Conservation (phyloP, 2,797 vertebrate genomes). For the Crotalus adamanteus region DNA sequence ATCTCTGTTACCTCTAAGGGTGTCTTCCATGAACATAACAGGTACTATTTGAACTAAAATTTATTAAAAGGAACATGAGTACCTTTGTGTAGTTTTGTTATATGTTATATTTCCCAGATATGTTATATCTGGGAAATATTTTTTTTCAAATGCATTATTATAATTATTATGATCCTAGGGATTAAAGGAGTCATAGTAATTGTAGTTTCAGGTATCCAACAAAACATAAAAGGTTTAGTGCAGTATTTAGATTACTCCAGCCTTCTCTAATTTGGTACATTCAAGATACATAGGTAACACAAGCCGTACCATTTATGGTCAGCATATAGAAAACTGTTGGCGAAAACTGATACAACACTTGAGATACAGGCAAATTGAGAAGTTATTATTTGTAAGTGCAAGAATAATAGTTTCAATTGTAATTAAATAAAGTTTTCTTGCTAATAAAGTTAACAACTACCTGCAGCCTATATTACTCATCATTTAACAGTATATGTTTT, state of each 20-base stretch:
- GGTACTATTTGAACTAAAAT: constrained; percentile 57
- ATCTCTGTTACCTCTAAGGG: background rate
- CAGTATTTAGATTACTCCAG: background rate
- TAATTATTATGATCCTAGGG: constrained; percentile 56
- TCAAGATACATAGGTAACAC: background rate
- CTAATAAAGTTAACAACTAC: background rate
- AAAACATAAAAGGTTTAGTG: constrained; percentile 43
- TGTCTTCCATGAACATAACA: constrained; percentile 11
- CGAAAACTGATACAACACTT: background rate
- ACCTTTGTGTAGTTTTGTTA: constrained; percentile 41
- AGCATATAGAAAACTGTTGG: background rate
- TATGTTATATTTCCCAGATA: no score
- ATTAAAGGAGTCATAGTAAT: constrained; percentile 52
- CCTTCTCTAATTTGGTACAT: background rate
- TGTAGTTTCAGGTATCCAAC: constrained; percentile 39
- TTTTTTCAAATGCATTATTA: constrained; percentile 59
- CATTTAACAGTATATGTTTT: background rate
- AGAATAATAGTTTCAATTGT: background rate
- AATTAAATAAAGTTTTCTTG: background rate
- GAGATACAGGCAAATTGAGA: constrained; percentile 25
- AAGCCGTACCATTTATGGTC: background rate
- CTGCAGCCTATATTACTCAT: background rate
- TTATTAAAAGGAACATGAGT: constrained; percentile 47
- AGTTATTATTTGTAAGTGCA: background rate
- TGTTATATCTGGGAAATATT: constrained; percentile 58